Percentiles rank a stretch among this genome's conserved stretches.
phyloP scores from a whole-genome alignment of 2,888 invertebrate genomes.

The Himalopsyche kuldschensis region DNA sequence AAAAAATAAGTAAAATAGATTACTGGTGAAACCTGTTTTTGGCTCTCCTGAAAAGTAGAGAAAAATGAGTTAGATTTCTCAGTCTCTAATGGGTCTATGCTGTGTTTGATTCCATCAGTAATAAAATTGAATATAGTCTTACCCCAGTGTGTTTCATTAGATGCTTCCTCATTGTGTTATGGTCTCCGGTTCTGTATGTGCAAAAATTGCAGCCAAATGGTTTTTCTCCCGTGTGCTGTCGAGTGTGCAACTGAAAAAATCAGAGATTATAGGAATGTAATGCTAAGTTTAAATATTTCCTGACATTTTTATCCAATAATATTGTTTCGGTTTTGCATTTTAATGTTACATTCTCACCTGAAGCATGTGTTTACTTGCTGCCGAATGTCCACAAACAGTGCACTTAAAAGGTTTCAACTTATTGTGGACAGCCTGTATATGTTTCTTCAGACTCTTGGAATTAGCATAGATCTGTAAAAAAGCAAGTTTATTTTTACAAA shows the following conservation, averaged over 20 bases:
- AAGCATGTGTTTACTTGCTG: slow-evolving; percentile 71
- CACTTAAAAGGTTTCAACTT: slow-evolving; percentile 75
- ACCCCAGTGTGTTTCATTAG: slow-evolving; percentile 64
- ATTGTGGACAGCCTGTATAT: slow-evolving; percentile 72
- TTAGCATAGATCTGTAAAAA: slow-evolving; percentile 63
- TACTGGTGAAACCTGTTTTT: no score
- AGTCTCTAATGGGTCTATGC: no score
- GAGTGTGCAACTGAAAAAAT: slow-evolving; percentile 62
- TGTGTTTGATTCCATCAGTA: no score
- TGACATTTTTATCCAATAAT: no score
- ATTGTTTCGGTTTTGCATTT: no score
- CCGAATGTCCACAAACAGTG: slow-evolving; percentile 72
- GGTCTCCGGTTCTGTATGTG: slow-evolving; percentile 72
- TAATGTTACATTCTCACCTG: slow-evolving; percentile 52
- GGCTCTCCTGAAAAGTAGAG: no score
- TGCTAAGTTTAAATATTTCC: no score
- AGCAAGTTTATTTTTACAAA: no score
- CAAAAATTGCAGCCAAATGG: slow-evolving; percentile 73
- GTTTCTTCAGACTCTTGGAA: slow-evolving; percentile 68
- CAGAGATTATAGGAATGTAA: background rate
- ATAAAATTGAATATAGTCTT: slow-evolving; percentile 10
- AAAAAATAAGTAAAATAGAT: no score
- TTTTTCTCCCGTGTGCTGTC: slow-evolving; percentile 79
- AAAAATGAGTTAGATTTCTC: no score
- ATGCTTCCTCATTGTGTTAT: slow-evolving; percentile 71